Evolutionary conservation across 1,140 invertebrate genomes (phyloP).

Genomic region (Oreohelix idahoensis): DNA sequence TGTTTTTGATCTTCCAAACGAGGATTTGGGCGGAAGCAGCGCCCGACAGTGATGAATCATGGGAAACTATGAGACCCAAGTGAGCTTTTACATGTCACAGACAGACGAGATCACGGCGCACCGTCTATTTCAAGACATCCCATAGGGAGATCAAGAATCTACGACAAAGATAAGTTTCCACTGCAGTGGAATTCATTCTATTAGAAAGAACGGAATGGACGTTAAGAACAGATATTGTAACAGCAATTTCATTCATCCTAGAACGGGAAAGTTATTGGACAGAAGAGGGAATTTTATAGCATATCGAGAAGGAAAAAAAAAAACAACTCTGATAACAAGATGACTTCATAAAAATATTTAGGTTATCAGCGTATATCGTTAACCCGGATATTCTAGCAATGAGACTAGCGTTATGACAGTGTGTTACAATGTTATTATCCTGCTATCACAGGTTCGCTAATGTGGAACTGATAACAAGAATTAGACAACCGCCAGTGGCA

Average conservation of each 20-base stretch:
- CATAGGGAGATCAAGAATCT: constrained; percentile 10
- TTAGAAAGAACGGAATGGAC: background rate
- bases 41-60: constrained; percentile 24
- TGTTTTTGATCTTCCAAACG: background rate
- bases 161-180: background rate
- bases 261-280: background rate
- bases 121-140: constrained; percentile 21
- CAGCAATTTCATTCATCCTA: background rate
- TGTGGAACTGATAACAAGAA: too few species aligned
- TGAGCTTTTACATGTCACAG: background rate
- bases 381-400: too few species aligned
- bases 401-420: too few species aligned
- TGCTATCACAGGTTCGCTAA: too few species aligned
- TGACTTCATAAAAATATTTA: too few species aligned
- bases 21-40: background rate
- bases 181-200: background rate
- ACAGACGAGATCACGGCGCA: background rate
- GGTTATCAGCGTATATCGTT: too few species aligned
- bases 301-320: too few species aligned
- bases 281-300: too few species aligned
- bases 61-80: constrained; percentile 19
- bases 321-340: too few species aligned
- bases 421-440: too few species aligned
- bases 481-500: too few species aligned
- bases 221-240: too few species aligned